Evolutionary conservation across 2,797 vertebrate species (phyloP), one percentile per base, ranked within the genome.

Genomic region (Hypotaenidia okinawae): DNA sequence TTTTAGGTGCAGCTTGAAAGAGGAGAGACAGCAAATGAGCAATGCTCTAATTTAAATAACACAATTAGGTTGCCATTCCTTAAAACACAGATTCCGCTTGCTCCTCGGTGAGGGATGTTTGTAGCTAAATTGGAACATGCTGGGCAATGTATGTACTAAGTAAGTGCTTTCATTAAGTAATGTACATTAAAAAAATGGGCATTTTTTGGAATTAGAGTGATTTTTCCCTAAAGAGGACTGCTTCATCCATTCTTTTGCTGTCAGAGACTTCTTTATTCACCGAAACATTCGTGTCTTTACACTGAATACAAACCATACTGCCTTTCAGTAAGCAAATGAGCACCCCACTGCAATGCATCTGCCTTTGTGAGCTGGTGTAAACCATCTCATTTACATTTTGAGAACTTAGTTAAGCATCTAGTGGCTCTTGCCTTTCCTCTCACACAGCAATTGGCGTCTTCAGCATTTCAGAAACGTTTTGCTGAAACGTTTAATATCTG

Each of bases 111-210:
- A 69, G 33, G 43, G 47, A 10, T 37, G 6, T 33, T 30, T 37
- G 69, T 32, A 37, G 24, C 35, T 59, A 23, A 22, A 55, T 64
- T n/a, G 35, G 33, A 52, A 61, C 6, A 15, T 41, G 10, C 11
- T 28, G 17, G 16, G 45, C 35, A 61, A 6, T 9, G 37, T 25
- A 6, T 23, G 3, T 28, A 7, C 18, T 19, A 25, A 61, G 19
- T 32, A 54, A 6, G 1, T 0, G 0, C 16, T 76, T 72, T 25
- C 1, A 1, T 30, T 32, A n/a, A 17, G n/a, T 55, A 77, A 45
- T 10, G 22, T 24, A 1, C 17, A 14, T 74, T 64, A 13, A 45
- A 7, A 49, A 68, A 23, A 47, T 21, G 5, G 22, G 22, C 45
- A 47, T 47, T 54, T 32, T 11, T n/a, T 45, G 64, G 19, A 33